Evolutionary conservation across 1,140 invertebrate species (phyloP), one percentile per base, ranked within the genome.

Genomic region (Heliconius hewitsoni): DNA sequence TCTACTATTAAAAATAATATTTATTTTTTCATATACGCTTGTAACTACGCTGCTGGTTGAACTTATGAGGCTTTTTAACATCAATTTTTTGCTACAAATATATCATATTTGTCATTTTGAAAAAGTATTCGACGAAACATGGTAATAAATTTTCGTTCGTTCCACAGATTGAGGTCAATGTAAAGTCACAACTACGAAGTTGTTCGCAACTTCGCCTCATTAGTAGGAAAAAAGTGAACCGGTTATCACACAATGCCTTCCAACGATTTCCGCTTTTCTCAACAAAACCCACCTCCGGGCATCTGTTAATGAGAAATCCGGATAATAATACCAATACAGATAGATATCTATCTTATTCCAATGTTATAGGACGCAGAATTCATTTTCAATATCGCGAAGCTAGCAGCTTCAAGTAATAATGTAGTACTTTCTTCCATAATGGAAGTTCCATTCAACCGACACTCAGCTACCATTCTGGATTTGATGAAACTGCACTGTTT

Each of bases 271-370:
- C 84, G 82, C 73, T 77, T 76, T 88, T 83, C 88, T 82, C 80
- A 70, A 78, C 77, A 77, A 82, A 81, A 80, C 80, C 82, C 77
- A 74, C 81, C 83, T 84, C 76, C 72, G 74, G 82, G 84, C 82
- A 73, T 74, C 78, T 78, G 84, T 82, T 91, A 90, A 92, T 86
- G 90, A 91, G 89, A 88, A 83, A 74, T 73, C 73, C 72, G 79
- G 81, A 81, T 76, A 81, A 76, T 80, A 77, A 81, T 52, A 81
- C 76, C 76, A 78, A 78, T 76, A 75, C 73, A 78, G 70, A 74
- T 79, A 79, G 71, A 81, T 81, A 81, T 78, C 37, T 81, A 55
- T 77, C 75, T 77, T 81, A 81, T 81, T 78, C 57, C 73, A 78
- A 73, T 73, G 73, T 79, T 81, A 80, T 77, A 82, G 60, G 79